These are phyloP conservation scores for Stigmatopora nigra DNA, from an alignment of 2,113 vertebrate genomes.

Conservation along the genomic window DNA sequence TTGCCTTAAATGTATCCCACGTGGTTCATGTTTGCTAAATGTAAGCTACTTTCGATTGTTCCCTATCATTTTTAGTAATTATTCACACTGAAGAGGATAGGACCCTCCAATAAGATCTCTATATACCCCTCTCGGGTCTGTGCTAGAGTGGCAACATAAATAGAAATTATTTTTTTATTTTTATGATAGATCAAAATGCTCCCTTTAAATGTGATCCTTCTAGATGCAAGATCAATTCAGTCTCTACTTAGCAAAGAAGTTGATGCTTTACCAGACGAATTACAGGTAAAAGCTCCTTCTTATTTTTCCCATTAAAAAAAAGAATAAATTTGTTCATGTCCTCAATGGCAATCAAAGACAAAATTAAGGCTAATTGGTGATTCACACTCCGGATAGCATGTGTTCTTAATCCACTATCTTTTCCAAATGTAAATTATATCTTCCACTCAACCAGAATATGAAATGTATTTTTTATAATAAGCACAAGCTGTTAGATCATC, in stretches of 20 bases:
- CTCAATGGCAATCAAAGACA: slow-evolving; percentile 20
- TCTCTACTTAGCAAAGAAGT: slow-evolving; percentile 15
- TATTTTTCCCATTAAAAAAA: slow-evolving; percentile 9
- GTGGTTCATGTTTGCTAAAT: slow-evolving; percentile 14
- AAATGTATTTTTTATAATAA: slow-evolving; percentile 57
- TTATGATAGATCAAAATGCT: slow-evolving; percentile 31
- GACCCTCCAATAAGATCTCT: slow-evolving; percentile 44
- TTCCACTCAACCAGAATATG: slow-evolving; percentile 55
- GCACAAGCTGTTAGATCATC: slow-evolving; percentile 39
- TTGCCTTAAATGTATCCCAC: slow-evolving; percentile 4
- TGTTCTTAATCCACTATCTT: slow-evolving; percentile 37
- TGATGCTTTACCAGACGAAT: slow-evolving; percentile 7
- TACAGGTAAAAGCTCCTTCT: slow-evolving; percentile 13
- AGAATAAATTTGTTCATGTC: neutral
- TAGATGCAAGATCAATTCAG: slow-evolving; percentile 24
- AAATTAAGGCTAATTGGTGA: slow-evolving; percentile 43
- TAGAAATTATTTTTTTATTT: slow-evolving; percentile 9
- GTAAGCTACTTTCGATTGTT: slow-evolving; percentile 28
- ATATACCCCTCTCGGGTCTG: slow-evolving; percentile 60
- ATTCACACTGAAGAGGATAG: slow-evolving; percentile 21
- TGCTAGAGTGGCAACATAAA: slow-evolving; percentile 49
- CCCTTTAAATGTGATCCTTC: slow-evolving; percentile 29
- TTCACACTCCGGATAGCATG: slow-evolving; percentile 45
- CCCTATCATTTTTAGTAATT: slow-evolving; percentile 38
- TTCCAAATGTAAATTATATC: slow-evolving; percentile 39